Conservation (phyloP, 2,888 invertebrate species). For the Sinhomidia bicolor region DNA sequence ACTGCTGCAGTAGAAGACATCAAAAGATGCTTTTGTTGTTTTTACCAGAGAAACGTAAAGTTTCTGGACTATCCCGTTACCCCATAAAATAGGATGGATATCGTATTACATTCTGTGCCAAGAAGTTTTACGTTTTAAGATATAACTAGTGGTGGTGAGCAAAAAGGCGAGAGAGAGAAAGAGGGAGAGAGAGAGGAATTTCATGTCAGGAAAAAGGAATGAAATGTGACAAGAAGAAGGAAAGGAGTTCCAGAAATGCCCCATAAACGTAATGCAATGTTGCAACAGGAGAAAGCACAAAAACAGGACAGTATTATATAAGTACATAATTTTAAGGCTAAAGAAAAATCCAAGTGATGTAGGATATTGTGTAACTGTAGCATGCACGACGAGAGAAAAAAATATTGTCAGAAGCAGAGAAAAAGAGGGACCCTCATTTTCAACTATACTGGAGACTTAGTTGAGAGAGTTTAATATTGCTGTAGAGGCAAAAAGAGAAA, state of each 20-base stretch:
- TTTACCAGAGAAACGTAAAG: no score
- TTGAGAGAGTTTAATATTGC: not conserved
- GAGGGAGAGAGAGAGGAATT: constrained; percentile 9
- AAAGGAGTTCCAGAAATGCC: constrained; percentile 46
- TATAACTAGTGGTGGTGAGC: no score
- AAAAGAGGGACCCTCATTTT: not conserved
- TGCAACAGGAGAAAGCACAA: not conserved
- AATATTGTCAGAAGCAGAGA: not conserved
- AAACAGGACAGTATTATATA: no score
- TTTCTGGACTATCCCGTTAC: not conserved
- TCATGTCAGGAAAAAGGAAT: constrained; percentile 49
- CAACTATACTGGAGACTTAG: not conserved
- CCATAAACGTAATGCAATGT: constrained; percentile 30
- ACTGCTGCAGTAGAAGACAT: not conserved
- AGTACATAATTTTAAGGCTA: not conserved
- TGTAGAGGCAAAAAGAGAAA: not conserved
- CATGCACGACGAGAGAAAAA: no score
- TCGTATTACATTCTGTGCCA: not conserved
- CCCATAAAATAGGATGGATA: not conserved
- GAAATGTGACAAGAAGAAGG: constrained; percentile 51
- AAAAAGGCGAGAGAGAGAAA: not conserved
- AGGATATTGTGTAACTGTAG: constrained; percentile 4
- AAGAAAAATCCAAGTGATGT: constrained; percentile 8
- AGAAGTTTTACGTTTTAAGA: not conserved
- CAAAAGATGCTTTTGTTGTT: not conserved